Base-by-base conservation (phyloP, 2,888 invertebrate species). In the Blomia tropicalis region DNA sequence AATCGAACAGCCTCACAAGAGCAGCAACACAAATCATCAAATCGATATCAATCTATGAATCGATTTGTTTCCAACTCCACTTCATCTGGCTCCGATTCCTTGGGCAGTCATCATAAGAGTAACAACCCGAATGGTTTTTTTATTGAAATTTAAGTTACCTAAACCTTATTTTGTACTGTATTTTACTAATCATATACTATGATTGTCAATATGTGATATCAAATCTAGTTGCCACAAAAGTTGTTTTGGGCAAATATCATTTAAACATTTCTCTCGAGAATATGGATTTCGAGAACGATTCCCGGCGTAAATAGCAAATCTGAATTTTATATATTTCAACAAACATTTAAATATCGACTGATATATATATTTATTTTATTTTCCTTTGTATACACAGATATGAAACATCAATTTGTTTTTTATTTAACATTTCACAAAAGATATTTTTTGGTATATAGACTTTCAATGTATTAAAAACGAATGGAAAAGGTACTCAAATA, bases 171-270 rank as follows among this genome's bases (percentile, higher is more conserved):
- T 47, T 14, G 7, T 27, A 11, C 51, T 47, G 7, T n/a, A 47
- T n/a, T 47, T 22, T 7, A 47, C 14, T 25, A 14, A 11, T 7
- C 7, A 47, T 36, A 36, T 36, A 36, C 17, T 7, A 47, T 25
- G 29, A 27, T n/a, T n/a, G n/a, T n/a, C n/a, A n/a, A n/a, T n/a
- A 27, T 56, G 56, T 56, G 56, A 56, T 56, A 56, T 30, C 29
- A 30, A 29, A 30, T 56, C 56, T 56, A 56, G 56, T 56, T 47
- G 51, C 7, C 7, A 36, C 36, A 7, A 11, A 36, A 7, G 7
- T 36, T 36, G 17, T n/a, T n/a, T n/a, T n/a, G n/a, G n/a, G 7
- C 36, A 17, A 36, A 36, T 36, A 7, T 36, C 7, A 36, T 17
- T 36, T 36, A 36, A 36, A 11, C 7, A 36, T 36, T 36, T 17